phyloP scores from a whole-genome alignment of 2,888 invertebrate species.

The Cheilosia urbana region DNA sequence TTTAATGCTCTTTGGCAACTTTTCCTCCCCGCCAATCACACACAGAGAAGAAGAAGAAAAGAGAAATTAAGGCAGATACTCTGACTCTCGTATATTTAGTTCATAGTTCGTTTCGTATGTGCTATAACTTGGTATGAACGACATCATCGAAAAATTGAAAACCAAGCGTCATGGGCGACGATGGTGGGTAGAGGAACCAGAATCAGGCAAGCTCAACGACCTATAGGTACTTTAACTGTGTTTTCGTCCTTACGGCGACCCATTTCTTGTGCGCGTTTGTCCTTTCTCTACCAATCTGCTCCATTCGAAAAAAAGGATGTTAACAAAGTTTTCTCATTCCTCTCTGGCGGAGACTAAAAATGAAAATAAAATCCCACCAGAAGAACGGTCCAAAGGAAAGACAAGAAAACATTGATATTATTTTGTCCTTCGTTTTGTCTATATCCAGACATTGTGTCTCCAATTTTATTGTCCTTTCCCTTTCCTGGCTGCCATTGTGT shows the following conservation, averaged over 20 bases:
- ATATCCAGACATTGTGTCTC: conserved; percentile 73
- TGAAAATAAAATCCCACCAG: conserved; percentile 22
- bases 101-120: conserved; percentile 49
- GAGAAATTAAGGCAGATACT: background rate
- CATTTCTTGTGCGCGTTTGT: conserved; percentile 56
- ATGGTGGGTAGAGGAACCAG: conserved; percentile 19
- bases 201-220: conserved; percentile 51
- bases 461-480: conserved; percentile 72
- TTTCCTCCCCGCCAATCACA: background rate
- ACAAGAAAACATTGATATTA: conserved; percentile 71
- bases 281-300: background rate
- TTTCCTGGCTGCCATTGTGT: conserved; percentile 47
- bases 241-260: conserved; percentile 69
- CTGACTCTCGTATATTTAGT: conserved; percentile 40
- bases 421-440: conserved; percentile 72
- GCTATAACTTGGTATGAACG: conserved; percentile 1
- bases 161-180: conserved; percentile 31
- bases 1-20: conserved; percentile 19
- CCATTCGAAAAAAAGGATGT: conserved; percentile 50
- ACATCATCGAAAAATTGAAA: conserved; percentile 54
- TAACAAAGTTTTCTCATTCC: conserved; percentile 47
- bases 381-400: conserved; percentile 35
- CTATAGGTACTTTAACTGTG: conserved; percentile 62
- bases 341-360: conserved; percentile 26
- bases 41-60: conserved; percentile 16